Evolutionary conservation across 2,113 vertebrate genomes (phyloP).

Genomic region (Coptodon rendalli): DNA sequence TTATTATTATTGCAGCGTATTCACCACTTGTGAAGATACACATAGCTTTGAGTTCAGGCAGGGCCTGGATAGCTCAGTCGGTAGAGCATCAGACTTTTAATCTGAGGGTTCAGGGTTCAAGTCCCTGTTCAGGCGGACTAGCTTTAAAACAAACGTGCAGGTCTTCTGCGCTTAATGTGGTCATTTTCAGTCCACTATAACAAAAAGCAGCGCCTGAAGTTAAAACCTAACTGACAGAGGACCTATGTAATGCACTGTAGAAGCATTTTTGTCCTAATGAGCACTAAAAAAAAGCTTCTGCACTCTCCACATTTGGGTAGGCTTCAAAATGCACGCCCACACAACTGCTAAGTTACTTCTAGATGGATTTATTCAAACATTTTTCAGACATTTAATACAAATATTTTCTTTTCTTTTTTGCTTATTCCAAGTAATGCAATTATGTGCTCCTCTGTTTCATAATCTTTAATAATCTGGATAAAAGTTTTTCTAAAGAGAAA

Average conservation of each 20-base stretch:
- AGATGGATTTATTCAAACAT: not conserved
- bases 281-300: not conserved
- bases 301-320: not conserved
- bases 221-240: not conserved
- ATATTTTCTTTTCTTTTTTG: not conserved
- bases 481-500: not conserved
- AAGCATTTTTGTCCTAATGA: not conserved
- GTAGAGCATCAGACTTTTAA: conserved; percentile 98
- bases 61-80: conserved; percentile 58
- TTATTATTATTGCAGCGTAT: accelerated
- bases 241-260: not conserved
- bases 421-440: not conserved
- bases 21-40: not conserved
- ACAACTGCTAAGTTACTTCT: not conserved
- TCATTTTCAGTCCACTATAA: not conserved
- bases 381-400: not conserved
- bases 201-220: accelerated
- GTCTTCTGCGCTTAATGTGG: accelerated
- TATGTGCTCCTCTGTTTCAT: accelerated
- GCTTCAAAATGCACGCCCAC: not conserved
- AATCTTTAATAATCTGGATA: not conserved
- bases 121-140: accelerated
- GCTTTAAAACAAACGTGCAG: accelerated
- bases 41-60: accelerated
- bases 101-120: conserved; percentile 93